phyloP scores from a whole-genome alignment of 2,888 invertebrate genomes.

The Zootermopsis nevadensis region DNA sequence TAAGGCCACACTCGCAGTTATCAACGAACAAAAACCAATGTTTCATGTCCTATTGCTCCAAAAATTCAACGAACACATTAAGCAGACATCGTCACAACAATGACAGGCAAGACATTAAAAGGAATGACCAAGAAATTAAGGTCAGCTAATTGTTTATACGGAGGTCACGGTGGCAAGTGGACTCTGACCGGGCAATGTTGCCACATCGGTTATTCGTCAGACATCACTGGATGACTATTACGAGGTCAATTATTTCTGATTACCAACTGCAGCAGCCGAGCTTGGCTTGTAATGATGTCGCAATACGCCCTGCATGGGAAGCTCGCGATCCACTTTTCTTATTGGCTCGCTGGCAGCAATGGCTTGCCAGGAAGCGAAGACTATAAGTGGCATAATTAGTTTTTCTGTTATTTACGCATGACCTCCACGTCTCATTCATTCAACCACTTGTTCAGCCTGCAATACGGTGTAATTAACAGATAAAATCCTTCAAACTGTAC shows the following conservation, averaged over 20 bases:
- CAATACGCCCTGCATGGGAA: background rate
- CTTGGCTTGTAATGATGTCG: background rate
- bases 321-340: background rate
- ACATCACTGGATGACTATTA: constrained; percentile 16
- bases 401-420: constrained; percentile 29
- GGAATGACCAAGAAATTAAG: constrained; percentile 48
- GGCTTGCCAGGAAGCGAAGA: constrained; percentile 21
- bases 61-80: no score
- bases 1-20: no score
- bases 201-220: background rate
- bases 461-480: background rate
- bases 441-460: background rate
- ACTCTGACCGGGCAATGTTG: constrained; percentile 8
- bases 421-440: constrained; percentile 28
- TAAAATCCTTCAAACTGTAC: no score
- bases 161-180: constrained; percentile 42
- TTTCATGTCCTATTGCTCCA: no score
- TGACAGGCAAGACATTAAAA: constrained; percentile 44
- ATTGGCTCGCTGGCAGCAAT: background rate
- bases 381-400: constrained; percentile 7
- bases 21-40: no score
- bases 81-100: background rate
- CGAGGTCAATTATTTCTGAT: constrained; percentile 19
- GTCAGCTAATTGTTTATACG: constrained; percentile 47
- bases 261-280: background rate